A percentile compares a stretch with the other conserved stretches of the same genome.
Conservation (phyloP, 1,140 invertebrate genomes). For the Atta cephalotes region DNA sequence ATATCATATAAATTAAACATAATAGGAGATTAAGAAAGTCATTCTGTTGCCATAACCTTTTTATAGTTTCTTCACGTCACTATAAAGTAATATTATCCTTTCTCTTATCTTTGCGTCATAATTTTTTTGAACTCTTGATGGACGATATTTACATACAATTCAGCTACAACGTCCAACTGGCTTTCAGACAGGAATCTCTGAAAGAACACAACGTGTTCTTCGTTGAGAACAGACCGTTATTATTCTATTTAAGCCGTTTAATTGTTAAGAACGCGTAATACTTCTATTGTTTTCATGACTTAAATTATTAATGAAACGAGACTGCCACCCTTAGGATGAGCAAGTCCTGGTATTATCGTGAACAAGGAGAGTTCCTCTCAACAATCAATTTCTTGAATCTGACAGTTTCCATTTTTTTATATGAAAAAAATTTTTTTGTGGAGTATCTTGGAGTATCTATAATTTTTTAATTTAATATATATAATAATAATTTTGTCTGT, state of each 20-base stretch:
- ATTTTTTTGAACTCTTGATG: neutral
- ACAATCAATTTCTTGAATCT: conserved; percentile 8
- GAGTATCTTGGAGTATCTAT: neutral
- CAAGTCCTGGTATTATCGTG: neutral
- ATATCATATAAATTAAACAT: neutral
- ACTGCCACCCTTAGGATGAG: conserved; percentile 36
- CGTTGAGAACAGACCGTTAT: conserved; percentile 74
- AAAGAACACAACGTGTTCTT: neutral
- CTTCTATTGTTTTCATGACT: conserved; percentile 79
- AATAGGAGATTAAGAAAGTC: neutral
- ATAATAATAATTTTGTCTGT: no score
- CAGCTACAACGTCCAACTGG: neutral
- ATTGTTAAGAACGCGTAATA: conserved; percentile 80
- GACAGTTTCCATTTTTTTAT: neutral
- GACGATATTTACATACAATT: neutral
- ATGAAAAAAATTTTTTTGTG: neutral
- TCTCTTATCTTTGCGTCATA: neutral
- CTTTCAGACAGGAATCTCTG: neutral
- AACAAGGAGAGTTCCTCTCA: neutral
- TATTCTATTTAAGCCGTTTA: conserved; percentile 81
- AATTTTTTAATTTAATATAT: neutral
- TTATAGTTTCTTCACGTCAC: neutral
- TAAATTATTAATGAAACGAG: conserved; percentile 83
- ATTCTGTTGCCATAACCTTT: neutral
- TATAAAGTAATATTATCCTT: neutral